phyloP scores from a whole-genome alignment of 1,140 invertebrate genomes.

The Pseudoatta argentina region DNA sequence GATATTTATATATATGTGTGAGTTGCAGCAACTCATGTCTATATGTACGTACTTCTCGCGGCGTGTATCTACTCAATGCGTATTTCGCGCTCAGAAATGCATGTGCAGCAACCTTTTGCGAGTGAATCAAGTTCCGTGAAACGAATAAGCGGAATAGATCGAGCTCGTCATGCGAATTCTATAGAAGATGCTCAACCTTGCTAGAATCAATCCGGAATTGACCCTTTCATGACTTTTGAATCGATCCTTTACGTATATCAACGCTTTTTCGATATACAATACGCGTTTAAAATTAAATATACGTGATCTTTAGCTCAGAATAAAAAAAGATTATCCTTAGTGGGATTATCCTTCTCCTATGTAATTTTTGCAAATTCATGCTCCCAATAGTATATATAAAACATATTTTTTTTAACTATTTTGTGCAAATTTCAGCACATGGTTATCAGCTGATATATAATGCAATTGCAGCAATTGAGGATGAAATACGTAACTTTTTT shows the following conservation, averaged over 20 bases:
- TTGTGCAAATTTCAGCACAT: background rate
- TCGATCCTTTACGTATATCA: background rate
- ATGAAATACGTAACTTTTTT: background rate
- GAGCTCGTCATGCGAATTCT: conserved; percentile 29
- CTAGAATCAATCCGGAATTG: background rate
- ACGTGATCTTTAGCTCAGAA: background rate
- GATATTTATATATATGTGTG: background rate
- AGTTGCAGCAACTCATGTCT: background rate
- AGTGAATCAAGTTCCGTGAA: conserved; percentile 29
- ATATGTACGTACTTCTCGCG: conserved; percentile 1
- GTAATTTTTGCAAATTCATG: background rate
- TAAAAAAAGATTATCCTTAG: background rate
- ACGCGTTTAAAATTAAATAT: conserved; percentile 25
- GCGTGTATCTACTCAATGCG: background rate
- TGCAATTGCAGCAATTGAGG: background rate
- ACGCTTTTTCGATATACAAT: background rate
- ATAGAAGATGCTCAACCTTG: conserved; percentile 20
- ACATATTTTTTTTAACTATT: background rate
- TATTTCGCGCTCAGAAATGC: conserved; percentile 36
- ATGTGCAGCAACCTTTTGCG: conserved; percentile 26
- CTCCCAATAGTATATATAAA: background rate
- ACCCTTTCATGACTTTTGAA: conserved; percentile 11
- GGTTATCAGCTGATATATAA: background rate
- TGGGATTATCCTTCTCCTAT: too few relatives aligned
- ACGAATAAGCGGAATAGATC: conserved; percentile 39